Base-by-base conservation (phyloP, 2,113 vertebrate genomes). In the Oncorhynchus nerka region DNA sequence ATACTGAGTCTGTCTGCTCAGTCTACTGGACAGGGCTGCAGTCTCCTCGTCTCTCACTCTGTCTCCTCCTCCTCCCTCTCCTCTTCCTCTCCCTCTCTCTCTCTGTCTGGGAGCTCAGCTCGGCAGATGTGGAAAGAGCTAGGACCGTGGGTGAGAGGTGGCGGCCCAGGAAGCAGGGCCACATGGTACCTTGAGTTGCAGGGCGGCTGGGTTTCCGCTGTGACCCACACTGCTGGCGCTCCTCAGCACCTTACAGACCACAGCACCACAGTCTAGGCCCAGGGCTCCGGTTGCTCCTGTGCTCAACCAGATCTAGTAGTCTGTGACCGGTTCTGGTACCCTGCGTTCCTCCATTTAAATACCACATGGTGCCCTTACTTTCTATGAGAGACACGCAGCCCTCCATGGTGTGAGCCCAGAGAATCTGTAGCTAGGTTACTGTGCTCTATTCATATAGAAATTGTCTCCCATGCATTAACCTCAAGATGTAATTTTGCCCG, bases 11-110 rank as follows among this genome's bases (percentile, higher is more conserved):
- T 34, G 66, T 51, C n/a, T 48, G 26, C 57, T 11, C 32, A 55
- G 48, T 64, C 61, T 45, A 20, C 34, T 73, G 75, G 69, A 75
- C 72, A 51, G 45, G 13, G 15, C 71, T 8, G 3, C 66, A 30
- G 34, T 24, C 39, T 13, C 30, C 72, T 8, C 5, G 28, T 61
- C 67, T 68, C 15, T 12, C 39, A 32, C 61, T 69, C 71, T 69
- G 32, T 75, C 70, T 68, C 49, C 26, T 12, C 26, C 28, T 5
- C 48, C 86, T 88, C 77, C 81, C 86, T 81, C 83, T 86, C 24
- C 26, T 89, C 85, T 90, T 87, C 86, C 87, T 59, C 20, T 7
- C 16, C 45, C 86, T 87, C 77, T 81, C 86, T 80, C 83, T 28
- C 22, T 30, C 62, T 51, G 4, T 65, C 65, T 28, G 26, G 13